Percentiles rank a stretch among this genome's conserved stretches.
Conservation (phyloP, 2,888 invertebrate species). For the Drosophila diplacantha region DNA sequence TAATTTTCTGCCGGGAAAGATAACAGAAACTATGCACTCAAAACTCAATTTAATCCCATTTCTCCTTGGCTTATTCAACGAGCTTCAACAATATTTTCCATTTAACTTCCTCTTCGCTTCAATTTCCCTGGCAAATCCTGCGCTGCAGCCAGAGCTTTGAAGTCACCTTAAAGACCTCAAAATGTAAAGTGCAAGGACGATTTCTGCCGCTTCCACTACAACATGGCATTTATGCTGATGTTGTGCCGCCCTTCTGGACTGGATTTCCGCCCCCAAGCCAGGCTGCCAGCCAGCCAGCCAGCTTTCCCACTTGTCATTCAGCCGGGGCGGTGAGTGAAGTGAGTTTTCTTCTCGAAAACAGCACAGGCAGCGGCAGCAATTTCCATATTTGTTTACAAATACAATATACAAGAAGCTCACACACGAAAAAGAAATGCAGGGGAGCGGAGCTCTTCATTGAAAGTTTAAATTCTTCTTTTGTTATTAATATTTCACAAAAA, state of each 20-base stretch:
- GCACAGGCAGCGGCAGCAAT: conserved; percentile 43
- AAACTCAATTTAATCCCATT: neutral
- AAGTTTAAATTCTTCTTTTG: conserved; percentile 66
- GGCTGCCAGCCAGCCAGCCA: neutral
- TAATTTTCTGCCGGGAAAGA: neutral
- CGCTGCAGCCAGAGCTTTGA: neutral
- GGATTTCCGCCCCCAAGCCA: neutral
- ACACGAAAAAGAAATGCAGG: conserved; percentile 9
- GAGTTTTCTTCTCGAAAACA: conserved; percentile 22
- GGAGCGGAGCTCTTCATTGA: conserved; percentile 48
- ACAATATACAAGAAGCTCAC: conserved; percentile 31
- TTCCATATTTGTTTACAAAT: conserved; percentile 49
- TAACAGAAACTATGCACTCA: too few relatives aligned
- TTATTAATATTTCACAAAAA: conserved; percentile 65
- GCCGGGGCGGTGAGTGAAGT: conserved; percentile 18
- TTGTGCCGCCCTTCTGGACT: conserved; percentile 7
- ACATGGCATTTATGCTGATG: conserved; percentile 33
- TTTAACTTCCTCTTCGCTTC: neutral
- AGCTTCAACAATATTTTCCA: neutral
- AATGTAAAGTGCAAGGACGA: conserved; percentile 31
- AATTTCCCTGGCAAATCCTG: neutral
- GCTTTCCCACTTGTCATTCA: conserved; percentile 26
- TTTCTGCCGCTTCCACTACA: conserved; percentile 16
- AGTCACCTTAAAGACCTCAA: conserved; percentile 16
- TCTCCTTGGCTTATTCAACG: neutral